Percentiles rank a stretch among this genome's conserved stretches.
Evolutionary conservation across 2,113 vertebrate species (phyloP).

Genomic region (Syngnathus floridae): DNA sequence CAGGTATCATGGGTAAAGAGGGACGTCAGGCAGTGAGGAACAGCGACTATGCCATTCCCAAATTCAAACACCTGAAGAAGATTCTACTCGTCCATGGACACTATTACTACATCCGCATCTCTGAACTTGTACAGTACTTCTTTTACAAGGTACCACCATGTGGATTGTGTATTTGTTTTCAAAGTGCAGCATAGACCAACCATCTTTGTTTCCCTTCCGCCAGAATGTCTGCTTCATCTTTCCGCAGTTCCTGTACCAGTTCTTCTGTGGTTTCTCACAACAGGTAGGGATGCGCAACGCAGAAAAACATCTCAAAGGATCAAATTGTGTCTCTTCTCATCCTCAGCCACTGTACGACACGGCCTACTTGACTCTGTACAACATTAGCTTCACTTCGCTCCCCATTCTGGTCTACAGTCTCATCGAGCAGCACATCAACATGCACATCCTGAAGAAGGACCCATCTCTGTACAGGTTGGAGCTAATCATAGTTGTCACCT

Average conservation of each 20-base stretch:
- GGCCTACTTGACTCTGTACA: constrained; percentile 95
- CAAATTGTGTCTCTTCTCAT: constrained; percentile 7
- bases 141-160: constrained; percentile 88
- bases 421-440: constrained; percentile 89
- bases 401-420: constrained; percentile 94
- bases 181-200: not conserved
- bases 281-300: constrained; percentile 71
- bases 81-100: constrained; percentile 96
- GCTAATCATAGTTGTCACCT: not conserved
- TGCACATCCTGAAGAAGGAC: constrained; percentile 86
- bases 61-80: constrained; percentile 97
- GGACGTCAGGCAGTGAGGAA: constrained; percentile 93
- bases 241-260: constrained; percentile 99
- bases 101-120: constrained; percentile 92
- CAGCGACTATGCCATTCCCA: constrained; percentile 96
- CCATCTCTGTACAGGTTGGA: constrained; percentile 83
- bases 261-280: constrained; percentile 98
- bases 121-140: constrained; percentile 98
- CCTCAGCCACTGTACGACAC: constrained; percentile 92
- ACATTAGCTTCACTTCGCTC: constrained; percentile 98
- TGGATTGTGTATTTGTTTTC: not conserved
- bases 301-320: not conserved
- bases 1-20: constrained; percentile 93
- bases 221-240: constrained; percentile 99
- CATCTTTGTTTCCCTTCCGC: constrained; percentile 12